phyloP scores from a whole-genome alignment of 2,888 invertebrate species.

The Dynastes maya region DNA sequence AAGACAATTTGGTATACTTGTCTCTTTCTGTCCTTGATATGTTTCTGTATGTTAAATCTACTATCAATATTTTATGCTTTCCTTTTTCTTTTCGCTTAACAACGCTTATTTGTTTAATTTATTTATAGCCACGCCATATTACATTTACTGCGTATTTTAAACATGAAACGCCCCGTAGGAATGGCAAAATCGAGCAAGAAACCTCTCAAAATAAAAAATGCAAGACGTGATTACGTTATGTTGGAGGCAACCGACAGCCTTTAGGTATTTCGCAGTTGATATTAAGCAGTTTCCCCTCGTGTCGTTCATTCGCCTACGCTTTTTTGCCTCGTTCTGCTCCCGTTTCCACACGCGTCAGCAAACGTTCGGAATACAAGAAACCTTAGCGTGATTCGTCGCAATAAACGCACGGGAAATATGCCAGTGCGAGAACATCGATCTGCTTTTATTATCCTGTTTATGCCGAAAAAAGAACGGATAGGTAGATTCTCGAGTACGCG shows the following conservation, averaged over 20 bases:
- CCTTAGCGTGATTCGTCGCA: conserved; percentile 11
- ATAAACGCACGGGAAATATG: conserved; percentile 20
- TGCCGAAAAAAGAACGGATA: background rate
- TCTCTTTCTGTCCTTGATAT: no score
- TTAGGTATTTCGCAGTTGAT: conserved; percentile 50
- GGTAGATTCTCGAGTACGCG: background rate
- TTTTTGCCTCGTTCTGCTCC: conserved; percentile 30
- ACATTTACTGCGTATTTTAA: background rate
- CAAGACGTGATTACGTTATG: conserved; percentile 1
- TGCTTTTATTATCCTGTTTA: conserved; percentile 36
- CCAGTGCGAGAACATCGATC: conserved; percentile 30
- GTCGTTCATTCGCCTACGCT: conserved; percentile 10
- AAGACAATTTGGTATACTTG: no score
- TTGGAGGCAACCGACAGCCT: background rate
- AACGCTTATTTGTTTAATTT: no score
- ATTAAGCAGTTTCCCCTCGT: conserved; percentile 46
- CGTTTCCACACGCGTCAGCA: background rate
- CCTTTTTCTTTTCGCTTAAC: no score
- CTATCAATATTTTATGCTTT: no score
- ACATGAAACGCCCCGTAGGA: conserved; percentile 23
- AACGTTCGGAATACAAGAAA: conserved; percentile 16
- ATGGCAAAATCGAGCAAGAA: background rate
- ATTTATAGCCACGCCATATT: no score
- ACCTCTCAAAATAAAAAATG: conserved; percentile 57
- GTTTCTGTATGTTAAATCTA: no score